Conservation (phyloP, 2,113 vertebrate genomes). For the Brienomyrus longianalis region DNA sequence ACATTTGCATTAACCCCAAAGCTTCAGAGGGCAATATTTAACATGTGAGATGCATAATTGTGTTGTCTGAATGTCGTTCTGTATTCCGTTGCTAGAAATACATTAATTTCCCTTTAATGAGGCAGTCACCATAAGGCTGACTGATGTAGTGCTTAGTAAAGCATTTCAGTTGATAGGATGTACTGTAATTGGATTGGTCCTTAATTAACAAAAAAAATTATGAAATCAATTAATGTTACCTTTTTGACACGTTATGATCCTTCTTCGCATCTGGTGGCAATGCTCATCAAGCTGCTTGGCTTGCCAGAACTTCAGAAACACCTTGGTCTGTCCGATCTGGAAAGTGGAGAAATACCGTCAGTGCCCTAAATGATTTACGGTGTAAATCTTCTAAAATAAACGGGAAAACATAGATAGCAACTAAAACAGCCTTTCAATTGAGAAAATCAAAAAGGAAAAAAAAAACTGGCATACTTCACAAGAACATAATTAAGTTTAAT, state of each 20-base stretch:
- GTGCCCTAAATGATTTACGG: not conserved
- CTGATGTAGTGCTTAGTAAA: not conserved
- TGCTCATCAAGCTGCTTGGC: conserved; percentile 81
- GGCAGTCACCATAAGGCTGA: not conserved
- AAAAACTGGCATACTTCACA: not conserved
- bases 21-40: not conserved
- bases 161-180: not conserved
- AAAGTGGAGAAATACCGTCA: not conserved
- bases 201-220: not conserved
- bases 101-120: not conserved
- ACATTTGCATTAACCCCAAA: not conserved
- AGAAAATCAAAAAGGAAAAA: not conserved
- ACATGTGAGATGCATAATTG: not conserved
- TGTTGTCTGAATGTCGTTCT: not conserved
- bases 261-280: conserved; percentile 79
- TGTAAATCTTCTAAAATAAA: not conserved
- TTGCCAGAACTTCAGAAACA: conserved; percentile 89
- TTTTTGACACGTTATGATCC: conserved; percentile 89
- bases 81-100: not conserved
- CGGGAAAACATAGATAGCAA: not conserved
- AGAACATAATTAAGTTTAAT: not conserved
- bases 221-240: conserved; percentile 57
- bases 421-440: not conserved
- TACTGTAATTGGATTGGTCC: not conserved
- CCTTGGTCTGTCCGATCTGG: conserved; percentile 80